Evolutionary conservation across 2,888 invertebrate genomes (phyloP), one percentile per base, ranked within the genome.

Genomic region (Venusia cambrica): DNA sequence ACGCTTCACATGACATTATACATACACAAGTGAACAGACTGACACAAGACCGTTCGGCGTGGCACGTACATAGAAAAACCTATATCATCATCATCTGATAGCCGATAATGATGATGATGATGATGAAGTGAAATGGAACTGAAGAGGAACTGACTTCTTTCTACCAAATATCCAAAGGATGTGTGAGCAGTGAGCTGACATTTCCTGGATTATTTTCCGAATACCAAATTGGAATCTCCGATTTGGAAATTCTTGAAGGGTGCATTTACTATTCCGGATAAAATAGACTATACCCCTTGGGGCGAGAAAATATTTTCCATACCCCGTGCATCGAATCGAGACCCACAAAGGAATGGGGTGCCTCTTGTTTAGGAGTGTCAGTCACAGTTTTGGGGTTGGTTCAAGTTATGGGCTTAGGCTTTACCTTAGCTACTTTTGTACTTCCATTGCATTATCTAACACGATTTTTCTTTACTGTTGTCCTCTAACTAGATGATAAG

Each of bases 321-420:
- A 63, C 56, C 53, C 51, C 62, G 57, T 58, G 66, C 71, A 68
- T 59, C 62, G 62, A 54, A 62, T 62, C 58, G 57, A 48, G 62
- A 58, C 67, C 70, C 62, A 59, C 49, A 57, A 51, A 54, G 52
- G 57, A 48, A 37, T 44, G 37, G 51, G 58, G 62, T 48, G 44
- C 44, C 45, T 48, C 48, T 57, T 66, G 65, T 65, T 67, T 62
- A 56, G 56, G 57, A 45, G 63, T 72, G 73, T 73, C 75, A 73
- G 62, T 68, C 71, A 72, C 72, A 71, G 35, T 25, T 7, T 29
- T 5, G n/a, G 10, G 8, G 7, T n/a, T n/a, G 36, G 35, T 9
- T 2, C 19, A 52, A 59, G 44, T 26, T 2, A 26, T 8, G 13
- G 28, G 22, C 27, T 21, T 25, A 0, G 6, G 31, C 27, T 11